A percentile compares a stretch with the other conserved stretches of the same genome.
phyloP scores from a whole-genome alignment of 2,113 vertebrate species.

The Hemichromis elongatus region DNA sequence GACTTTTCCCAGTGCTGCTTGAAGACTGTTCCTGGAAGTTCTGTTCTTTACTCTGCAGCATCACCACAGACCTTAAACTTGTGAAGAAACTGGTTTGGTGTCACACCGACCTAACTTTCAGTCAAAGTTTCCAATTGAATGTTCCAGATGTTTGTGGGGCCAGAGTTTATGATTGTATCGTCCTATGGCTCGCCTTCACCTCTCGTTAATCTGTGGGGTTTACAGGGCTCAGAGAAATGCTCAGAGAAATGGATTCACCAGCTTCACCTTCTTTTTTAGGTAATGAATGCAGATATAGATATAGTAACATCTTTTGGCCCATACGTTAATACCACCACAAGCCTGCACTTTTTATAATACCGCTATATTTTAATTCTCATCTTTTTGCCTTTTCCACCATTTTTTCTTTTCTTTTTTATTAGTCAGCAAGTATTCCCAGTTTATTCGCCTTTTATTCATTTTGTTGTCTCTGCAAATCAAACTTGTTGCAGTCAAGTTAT shows the following conservation, averaged over 20 bases:
- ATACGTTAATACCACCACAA: neutral
- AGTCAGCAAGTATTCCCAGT: neutral
- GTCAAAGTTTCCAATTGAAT: neutral
- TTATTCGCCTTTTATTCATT: neutral
- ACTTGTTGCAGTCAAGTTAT: neutral
- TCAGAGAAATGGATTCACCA: neutral
- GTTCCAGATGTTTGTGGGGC: neutral
- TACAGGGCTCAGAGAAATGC: neutral
- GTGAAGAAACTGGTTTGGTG: neutral
- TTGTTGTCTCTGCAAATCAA: neutral
- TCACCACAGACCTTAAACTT: neutral
- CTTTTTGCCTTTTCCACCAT: neutral
- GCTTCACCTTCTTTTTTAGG: neutral
- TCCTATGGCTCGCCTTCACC: rapidly evolving
- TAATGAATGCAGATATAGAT: neutral
- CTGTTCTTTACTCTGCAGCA: neutral
- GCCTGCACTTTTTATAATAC: neutral
- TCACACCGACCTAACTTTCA: neutral
- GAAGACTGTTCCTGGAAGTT: neutral
- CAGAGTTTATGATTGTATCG: neutral
- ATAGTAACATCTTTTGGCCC: neutral
- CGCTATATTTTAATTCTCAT: neutral
- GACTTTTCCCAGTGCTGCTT: neutral
- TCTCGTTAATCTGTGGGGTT: neutral
- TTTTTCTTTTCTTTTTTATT: neutral